Conservation (phyloP, 2,113 vertebrate species). For the Gadus macrocephalus region DNA sequence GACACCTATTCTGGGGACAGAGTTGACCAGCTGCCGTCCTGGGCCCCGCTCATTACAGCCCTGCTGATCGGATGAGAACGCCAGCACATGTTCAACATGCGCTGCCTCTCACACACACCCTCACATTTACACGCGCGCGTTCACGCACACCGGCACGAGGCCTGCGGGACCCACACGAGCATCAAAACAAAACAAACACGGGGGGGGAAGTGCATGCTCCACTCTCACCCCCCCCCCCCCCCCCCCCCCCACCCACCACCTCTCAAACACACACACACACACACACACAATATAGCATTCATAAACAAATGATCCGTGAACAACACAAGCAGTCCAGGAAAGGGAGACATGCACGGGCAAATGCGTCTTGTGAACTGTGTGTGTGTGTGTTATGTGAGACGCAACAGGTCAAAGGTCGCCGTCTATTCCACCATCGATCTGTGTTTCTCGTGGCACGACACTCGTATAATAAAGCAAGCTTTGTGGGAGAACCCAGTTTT, state of each 20-base stretch:
- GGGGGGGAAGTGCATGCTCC: no score
- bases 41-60: constrained; percentile 92
- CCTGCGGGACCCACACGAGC: neutral
- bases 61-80: constrained; percentile 98
- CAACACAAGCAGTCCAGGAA: neutral
- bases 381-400: no score
- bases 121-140: neutral
- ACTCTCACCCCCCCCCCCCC: no score
- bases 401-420: no score
- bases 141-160: no score
- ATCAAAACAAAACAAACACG: no score
- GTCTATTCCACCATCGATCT: no score
- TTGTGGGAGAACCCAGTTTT: no score
- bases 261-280: constrained; percentile 26
- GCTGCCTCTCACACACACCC: constrained; percentile 67
- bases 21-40: constrained; percentile 99
- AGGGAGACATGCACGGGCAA: constrained; percentile 54
- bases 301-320: no score
- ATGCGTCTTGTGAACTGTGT: constrained; percentile 12
- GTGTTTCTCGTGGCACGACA: no score
- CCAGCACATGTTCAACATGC: constrained; percentile 92
- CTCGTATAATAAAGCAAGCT: no score
- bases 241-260: constrained; percentile 5
- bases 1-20: constrained; percentile 89
- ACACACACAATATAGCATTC: constrained; percentile 28